A percentile compares a stretch with the other conserved stretches of the same genome.
Evolutionary conservation across 1,140 invertebrate species (phyloP).

Genomic region (Bombus sylvicola): DNA sequence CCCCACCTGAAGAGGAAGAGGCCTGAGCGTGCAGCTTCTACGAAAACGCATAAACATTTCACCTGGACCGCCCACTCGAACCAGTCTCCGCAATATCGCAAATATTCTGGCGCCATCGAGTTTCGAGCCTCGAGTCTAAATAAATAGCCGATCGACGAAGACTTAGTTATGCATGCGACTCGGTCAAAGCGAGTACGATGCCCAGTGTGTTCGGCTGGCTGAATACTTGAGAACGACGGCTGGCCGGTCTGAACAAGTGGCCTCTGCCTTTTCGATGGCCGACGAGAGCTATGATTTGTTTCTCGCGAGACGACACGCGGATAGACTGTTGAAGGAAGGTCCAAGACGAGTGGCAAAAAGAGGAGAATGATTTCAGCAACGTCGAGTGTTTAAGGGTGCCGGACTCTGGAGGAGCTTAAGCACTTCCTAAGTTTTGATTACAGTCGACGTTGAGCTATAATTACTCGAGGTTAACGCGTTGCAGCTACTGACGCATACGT

Average conservation of each 20-base stretch:
- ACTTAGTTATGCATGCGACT: slow-evolving; percentile 48
- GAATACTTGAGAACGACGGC: not conserved
- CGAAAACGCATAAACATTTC: slow-evolving; percentile 31
- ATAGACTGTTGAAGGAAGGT: not conserved
- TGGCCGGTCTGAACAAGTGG: slow-evolving; percentile 30
- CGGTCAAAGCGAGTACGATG: slow-evolving; percentile 14
- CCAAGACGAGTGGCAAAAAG: not conserved
- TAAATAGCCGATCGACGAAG: slow-evolving; percentile 33
- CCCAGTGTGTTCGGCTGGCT: not conserved
- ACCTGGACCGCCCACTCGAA: slow-evolving; percentile 34
- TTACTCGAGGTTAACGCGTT: not conserved
- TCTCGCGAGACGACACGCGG: slow-evolving; percentile 13
- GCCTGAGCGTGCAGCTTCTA: not conserved
- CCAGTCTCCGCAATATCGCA: slow-evolving; percentile 43
- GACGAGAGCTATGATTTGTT: slow-evolving; percentile 31
- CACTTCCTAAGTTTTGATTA: not conserved
- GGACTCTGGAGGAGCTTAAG: too few species aligned
- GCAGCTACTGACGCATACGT: too few species aligned
- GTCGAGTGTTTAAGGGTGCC: not conserved
- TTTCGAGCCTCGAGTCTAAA: slow-evolving; percentile 26
- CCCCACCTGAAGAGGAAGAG: not conserved
- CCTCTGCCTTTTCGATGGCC: not conserved
- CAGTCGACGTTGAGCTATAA: not conserved
- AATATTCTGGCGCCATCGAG: slow-evolving; percentile 48
- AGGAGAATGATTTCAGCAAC: not conserved